A percentile compares a stretch with the other conserved stretches of the same genome.
Evolutionary conservation across 1,140 invertebrate genomes (phyloP).

Genomic region (Tetramorium alpestre): DNA sequence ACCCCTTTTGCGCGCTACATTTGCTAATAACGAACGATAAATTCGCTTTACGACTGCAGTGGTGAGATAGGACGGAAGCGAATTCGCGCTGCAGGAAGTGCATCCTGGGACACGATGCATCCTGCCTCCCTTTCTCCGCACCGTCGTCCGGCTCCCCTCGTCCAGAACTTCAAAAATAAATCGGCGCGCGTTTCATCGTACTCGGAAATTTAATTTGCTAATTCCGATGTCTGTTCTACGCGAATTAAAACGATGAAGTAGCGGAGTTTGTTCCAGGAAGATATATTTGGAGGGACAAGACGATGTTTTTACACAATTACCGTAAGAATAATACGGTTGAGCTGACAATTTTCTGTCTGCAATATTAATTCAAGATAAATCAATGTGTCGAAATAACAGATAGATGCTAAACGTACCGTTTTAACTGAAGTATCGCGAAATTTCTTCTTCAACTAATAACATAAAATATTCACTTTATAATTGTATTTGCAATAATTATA

Average conservation of each 20-base stretch:
- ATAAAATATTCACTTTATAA: not conserved
- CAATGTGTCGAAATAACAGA: not conserved
- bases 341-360: not conserved
- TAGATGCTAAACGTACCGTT: not conserved
- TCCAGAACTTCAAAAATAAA: slow-evolving; percentile 40
- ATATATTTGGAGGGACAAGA: not conserved
- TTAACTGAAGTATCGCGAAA: not conserved
- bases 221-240: not conserved
- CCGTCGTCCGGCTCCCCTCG: not conserved
- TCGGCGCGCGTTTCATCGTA: slow-evolving; percentile 9
- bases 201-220: slow-evolving; percentile 42
- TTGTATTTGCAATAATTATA: not conserved
- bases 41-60: slow-evolving; percentile 55
- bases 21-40: slow-evolving; percentile 74
- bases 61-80: slow-evolving; percentile 53
- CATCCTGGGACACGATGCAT: slow-evolving; percentile 46
- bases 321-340: not conserved
- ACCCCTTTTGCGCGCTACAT: slow-evolving; percentile 65
- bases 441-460: not conserved
- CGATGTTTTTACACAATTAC: not conserved
- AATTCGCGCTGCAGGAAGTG: slow-evolving; percentile 38
- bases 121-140: not conserved
- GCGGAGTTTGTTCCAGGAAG: not conserved
- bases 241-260: slow-evolving; percentile 6
- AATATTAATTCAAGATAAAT: not conserved